These are phyloP conservation scores for Orius insidiosus DNA, from an alignment of 1,140 invertebrate genomes.

Conservation along the genomic window DNA sequence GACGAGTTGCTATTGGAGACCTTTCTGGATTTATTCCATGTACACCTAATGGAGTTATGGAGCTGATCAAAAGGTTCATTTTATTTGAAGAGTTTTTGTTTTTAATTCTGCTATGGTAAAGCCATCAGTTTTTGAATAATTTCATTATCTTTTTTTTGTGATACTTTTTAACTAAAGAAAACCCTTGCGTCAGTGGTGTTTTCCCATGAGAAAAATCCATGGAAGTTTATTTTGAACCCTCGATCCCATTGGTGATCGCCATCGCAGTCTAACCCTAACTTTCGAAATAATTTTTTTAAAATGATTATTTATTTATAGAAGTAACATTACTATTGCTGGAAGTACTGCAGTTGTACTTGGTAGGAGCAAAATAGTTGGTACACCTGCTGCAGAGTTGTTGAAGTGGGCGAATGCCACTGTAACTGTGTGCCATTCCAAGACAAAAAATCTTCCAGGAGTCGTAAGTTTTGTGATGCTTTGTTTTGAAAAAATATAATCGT, in stretches of 20 bases:
- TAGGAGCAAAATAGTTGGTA: constrained; percentile 74
- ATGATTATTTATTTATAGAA: constrained; percentile 26
- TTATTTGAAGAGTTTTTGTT: too few relatives aligned
- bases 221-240: too few relatives aligned
- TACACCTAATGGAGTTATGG: constrained; percentile 82
- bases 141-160: too few relatives aligned
- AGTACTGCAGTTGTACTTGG: constrained; percentile 59
- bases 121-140: too few relatives aligned
- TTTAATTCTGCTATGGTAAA: too few relatives aligned
- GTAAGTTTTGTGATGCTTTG: constrained; percentile 32
- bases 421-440: constrained; percentile 82
- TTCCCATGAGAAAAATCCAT: too few relatives aligned
- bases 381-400: constrained; percentile 46
- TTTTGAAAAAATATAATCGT: constrained; percentile 24
- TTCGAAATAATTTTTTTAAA: too few relatives aligned
- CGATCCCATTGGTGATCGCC: too few relatives aligned
- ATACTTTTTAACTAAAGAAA: not conserved
- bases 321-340: constrained; percentile 41
- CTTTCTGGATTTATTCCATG: constrained; percentile 77
- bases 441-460: constrained; percentile 59
- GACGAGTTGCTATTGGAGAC: constrained; percentile 68
- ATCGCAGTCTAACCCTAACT: too few relatives aligned
- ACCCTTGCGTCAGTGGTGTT: too few relatives aligned
- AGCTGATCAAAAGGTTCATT: constrained; percentile 76
- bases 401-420: constrained; percentile 34